These are phyloP conservation scores for Clusia tigrina DNA, from an alignment of 2,888 invertebrate species.

Conservation along the genomic window DNA sequence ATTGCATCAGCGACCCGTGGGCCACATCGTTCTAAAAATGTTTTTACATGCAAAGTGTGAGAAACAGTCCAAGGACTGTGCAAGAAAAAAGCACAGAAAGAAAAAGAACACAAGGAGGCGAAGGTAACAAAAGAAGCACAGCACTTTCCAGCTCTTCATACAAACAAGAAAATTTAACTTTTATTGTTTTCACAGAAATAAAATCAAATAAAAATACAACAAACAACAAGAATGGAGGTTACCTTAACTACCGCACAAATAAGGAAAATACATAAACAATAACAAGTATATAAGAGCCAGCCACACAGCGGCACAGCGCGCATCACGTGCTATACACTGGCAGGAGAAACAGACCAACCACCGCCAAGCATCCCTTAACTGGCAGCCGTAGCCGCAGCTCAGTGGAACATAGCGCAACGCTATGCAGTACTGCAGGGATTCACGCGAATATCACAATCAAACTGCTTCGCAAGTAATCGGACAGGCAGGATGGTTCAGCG, in stretches of 20 bases:
- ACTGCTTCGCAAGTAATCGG: no score
- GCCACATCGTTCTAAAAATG: neutral
- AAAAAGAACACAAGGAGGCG: no score
- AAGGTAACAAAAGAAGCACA: neutral
- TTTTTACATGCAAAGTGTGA: neutral
- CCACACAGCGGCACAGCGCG: conserved; percentile 42
- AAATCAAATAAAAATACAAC: conserved; percentile 56
- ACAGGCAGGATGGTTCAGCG: neutral
- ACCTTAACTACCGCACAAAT: conserved; percentile 34
- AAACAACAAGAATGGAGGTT: conserved; percentile 44
- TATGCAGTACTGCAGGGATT: neutral
- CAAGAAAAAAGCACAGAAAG: neutral
- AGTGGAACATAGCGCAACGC: conserved; percentile 20
- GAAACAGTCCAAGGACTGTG: conserved; percentile 40
- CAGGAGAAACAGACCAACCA: conserved; percentile 62
- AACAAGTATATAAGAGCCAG: conserved; percentile 37
- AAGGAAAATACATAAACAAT: conserved; percentile 30
- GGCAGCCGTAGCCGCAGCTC: conserved; percentile 20
- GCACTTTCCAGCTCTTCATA: conserved; percentile 30
- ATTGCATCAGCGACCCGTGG: neutral
- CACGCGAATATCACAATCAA: no score
- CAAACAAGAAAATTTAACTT: conserved; percentile 61
- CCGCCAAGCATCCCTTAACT: conserved; percentile 59
- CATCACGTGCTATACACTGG: conserved; percentile 46
- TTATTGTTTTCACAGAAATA: conserved; percentile 59